phyloP scores from a whole-genome alignment of 1,140 invertebrate genomes.

The Dolichoris vasculosae region DNA sequence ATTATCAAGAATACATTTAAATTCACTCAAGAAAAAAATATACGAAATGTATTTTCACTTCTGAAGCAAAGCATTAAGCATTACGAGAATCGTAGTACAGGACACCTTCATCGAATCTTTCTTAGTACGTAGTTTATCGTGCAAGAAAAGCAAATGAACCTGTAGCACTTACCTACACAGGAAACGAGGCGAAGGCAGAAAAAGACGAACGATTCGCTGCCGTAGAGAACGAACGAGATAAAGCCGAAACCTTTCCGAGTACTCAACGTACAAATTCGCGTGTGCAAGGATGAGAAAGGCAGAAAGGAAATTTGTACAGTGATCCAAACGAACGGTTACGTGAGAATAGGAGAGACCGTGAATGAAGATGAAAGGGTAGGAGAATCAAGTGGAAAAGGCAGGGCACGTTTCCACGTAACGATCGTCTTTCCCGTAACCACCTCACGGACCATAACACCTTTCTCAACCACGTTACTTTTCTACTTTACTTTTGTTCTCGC shows the following conservation, averaged over 20 bases:
- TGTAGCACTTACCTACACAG: background rate
- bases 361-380: slow-evolving; percentile 4
- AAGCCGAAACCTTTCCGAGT: background rate
- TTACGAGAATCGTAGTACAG: background rate
- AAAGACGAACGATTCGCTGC: background rate
- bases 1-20: too few relatives aligned
- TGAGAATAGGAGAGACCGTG: background rate
- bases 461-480: slow-evolving; percentile 41
- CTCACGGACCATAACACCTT: slow-evolving; percentile 57
- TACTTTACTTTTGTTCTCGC: slow-evolving; percentile 55
- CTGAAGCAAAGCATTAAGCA: too few relatives aligned
- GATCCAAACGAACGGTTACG: slow-evolving; percentile 48
- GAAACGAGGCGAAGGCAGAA: background rate
- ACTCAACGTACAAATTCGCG: background rate
- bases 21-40: too few relatives aligned
- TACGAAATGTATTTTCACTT: too few relatives aligned
- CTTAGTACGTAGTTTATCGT: too few relatives aligned
- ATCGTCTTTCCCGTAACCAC: slow-evolving; percentile 57
- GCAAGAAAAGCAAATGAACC: background rate
- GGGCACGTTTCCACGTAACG: slow-evolving; percentile 58
- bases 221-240: background rate
- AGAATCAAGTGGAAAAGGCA: slow-evolving; percentile 50
- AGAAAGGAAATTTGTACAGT: slow-evolving; percentile 48
- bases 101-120: background rate
- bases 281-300: background rate